Percentiles rank a stretch among this genome's conserved stretches.
These are phyloP conservation scores for Remorina albescens DNA, from an alignment of 2,797 vertebrate genomes.

Conservation along the genomic window DNA sequence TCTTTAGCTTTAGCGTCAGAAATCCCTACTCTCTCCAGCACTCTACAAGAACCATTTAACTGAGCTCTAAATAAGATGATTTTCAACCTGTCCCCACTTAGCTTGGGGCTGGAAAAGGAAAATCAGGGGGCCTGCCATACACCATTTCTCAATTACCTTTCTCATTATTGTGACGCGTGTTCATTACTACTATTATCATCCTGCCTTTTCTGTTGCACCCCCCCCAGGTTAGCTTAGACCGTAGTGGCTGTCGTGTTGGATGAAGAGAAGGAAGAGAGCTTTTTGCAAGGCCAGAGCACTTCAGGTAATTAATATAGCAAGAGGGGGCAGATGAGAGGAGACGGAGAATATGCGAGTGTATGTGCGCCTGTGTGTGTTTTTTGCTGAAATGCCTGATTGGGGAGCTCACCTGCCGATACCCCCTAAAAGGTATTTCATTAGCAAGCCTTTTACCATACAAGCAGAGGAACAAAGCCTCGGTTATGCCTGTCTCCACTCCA, in stretches of 20 bases:
- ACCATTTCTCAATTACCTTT: slow-evolving; percentile 79
- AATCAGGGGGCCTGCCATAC: slow-evolving; percentile 65
- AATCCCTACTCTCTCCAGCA: slow-evolving; percentile 42
- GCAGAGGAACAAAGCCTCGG: slow-evolving; percentile 82
- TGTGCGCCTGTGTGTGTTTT: slow-evolving; percentile 69
- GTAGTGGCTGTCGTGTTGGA: slow-evolving; percentile 56
- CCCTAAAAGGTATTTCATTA: slow-evolving; percentile 94
- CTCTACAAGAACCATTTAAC: slow-evolving; percentile 63
- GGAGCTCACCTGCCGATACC: slow-evolving; percentile 96
- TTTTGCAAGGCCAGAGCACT: slow-evolving; percentile 87
- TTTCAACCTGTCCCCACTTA: slow-evolving; percentile 75
- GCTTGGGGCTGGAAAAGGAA: slow-evolving; percentile 67
- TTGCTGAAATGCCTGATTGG: slow-evolving; percentile 74
- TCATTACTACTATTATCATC: slow-evolving; percentile 80
- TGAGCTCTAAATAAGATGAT: slow-evolving; percentile 69
- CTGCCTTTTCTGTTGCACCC: slow-evolving; percentile 61
- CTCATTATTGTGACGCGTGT: slow-evolving; percentile 81
- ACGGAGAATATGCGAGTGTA: slow-evolving; percentile 79
- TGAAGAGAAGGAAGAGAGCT: slow-evolving; percentile 73
- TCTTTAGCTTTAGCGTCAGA: slow-evolving; percentile 61
- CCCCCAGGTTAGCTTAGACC: slow-evolving; percentile 67
- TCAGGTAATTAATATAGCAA: slow-evolving; percentile 94
- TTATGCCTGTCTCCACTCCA: slow-evolving; percentile 94
- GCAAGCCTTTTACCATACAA: slow-evolving; percentile 87
- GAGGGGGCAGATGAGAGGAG: slow-evolving; percentile 90